Base-by-base conservation (phyloP, 2,888 invertebrate genomes). In the Griposia aprilina region DNA sequence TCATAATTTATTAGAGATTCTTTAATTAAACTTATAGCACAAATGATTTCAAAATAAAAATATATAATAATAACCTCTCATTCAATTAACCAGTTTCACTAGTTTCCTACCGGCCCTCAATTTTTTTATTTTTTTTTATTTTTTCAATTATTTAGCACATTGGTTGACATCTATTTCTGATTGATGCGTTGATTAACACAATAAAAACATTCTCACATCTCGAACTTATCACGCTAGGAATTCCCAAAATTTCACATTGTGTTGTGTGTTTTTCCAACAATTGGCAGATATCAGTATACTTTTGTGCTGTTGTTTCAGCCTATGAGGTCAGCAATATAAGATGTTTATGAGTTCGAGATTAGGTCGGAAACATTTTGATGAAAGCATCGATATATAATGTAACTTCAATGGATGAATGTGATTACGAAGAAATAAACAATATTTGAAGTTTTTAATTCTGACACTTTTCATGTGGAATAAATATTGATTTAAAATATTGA, bases 1-100 rank as follows among this genome's bases (percentile, higher is more conserved):
- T n/a, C 11, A 62, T 70, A 50, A 74, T 86, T 78, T 81, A 78
- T 82, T 83, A 71, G 86, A 88, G 87, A 88, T 88, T 87, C 88
- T 82, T 81, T 69, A 78, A 50, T 70, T 57, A 60, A 65, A 60
- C 15, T 41, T 50, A 62, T 67, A 59, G 59, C 41, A 80, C 15
- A 55, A 15, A 10, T 52, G 23, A 4, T 11, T 59, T 26, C 36
- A 48, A 7, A 26, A 23, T 30, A 15, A 30, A 71, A 59, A 13
- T 41, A 15, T 15, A 59, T 30, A 60, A n/a, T 48, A 68, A 20
- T 70, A 66, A 52, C 20, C 5, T 63, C 23, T 52, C 13, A 62
- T 52, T 82, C 26, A 55, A 55, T 36, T 30, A 20, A 68, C 41
- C 10, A 59, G 26, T 8, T 74, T 55, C 20, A 74, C 36, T 48